Percentiles rank a stretch among this genome's conserved stretches.
These are phyloP conservation scores for Psettodes erumei DNA, from an alignment of 2,113 vertebrate species.

Conservation along the genomic window DNA sequence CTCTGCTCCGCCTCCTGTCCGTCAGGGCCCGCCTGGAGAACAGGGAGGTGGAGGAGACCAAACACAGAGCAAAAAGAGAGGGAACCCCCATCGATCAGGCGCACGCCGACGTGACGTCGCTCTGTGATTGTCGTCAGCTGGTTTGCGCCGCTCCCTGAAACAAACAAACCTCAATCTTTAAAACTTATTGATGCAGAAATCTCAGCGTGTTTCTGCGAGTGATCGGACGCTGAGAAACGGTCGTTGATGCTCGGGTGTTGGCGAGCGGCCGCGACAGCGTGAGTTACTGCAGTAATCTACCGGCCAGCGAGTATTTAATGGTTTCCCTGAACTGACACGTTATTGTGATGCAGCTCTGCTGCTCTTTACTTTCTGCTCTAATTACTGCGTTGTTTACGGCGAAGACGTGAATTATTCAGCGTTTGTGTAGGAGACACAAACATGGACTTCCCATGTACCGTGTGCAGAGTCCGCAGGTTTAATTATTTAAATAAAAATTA, in stretches of 20 bases:
- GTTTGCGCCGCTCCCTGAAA: too few species aligned
- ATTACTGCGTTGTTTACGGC: conserved; percentile 31
- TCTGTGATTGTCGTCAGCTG: too few species aligned
- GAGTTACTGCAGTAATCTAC: conserved; percentile 29
- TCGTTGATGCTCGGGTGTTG: not conserved
- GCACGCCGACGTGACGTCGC: too few species aligned
- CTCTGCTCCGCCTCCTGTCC: too few species aligned
- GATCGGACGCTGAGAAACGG: too few species aligned
- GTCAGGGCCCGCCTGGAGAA: too few species aligned
- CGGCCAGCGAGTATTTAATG: conserved; percentile 6
- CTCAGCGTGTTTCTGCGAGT: too few species aligned
- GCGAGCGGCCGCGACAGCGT: conserved; percentile 6
- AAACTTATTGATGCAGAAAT: too few species aligned
- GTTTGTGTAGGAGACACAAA: not conserved
- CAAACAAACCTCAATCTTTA: too few species aligned
- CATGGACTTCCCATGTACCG: not conserved
- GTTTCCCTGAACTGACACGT: conserved; percentile 5
- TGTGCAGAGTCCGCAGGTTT: too few species aligned
- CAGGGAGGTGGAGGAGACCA: not conserved
- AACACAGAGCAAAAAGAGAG: not conserved
- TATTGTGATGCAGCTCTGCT: conserved; percentile 10
- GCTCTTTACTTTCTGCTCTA: conserved; percentile 44
- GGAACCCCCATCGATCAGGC: too few species aligned
- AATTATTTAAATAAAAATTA: too few species aligned
- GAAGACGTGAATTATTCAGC: conserved; percentile 40